Percentiles rank a stretch among this genome's conserved stretches.
phyloP scores from a whole-genome alignment of 1,140 invertebrate species.

The Drosophila orosa region DNA sequence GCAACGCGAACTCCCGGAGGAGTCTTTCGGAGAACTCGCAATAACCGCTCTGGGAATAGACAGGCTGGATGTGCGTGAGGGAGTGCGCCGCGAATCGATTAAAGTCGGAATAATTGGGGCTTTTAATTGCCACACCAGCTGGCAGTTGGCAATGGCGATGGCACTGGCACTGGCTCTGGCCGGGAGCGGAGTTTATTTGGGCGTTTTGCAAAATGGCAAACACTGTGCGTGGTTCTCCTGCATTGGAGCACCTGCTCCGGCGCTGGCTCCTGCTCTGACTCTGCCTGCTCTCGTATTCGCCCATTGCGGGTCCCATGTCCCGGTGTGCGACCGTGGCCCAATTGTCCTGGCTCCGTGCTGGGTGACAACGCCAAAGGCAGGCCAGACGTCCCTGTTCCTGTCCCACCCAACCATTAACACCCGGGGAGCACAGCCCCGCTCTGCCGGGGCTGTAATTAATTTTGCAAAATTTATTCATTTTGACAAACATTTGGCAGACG shows the following conservation, averaged over 20 bases:
- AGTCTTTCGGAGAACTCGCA: constrained; percentile 49
- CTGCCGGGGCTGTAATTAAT: constrained; percentile 65
- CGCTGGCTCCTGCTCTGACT: constrained; percentile 8
- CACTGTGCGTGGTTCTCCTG: constrained; percentile 12
- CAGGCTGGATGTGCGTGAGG: constrained; percentile 44
- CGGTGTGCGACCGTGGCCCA: constrained; percentile 41
- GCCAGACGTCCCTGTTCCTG: constrained; percentile 15
- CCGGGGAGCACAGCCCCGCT: constrained; percentile 8
- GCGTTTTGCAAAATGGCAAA: constrained; percentile 25
- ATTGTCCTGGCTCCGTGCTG: constrained; percentile 56
- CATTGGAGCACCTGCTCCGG: constrained; percentile 24
- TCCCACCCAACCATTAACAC: constrained; percentile 29
- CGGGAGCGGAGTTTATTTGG: constrained; percentile 14
- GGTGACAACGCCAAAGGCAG: constrained; percentile 30
- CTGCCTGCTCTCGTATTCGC: neutral
- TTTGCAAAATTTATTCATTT: constrained; percentile 76
- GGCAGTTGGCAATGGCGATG: constrained; percentile 37
- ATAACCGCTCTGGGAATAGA: constrained; percentile 64
- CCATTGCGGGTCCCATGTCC: constrained; percentile 23
- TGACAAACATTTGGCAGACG: constrained; percentile 64
- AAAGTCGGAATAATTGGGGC: constrained; percentile 67
- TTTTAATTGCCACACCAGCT: constrained; percentile 69
- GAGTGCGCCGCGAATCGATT: constrained; percentile 62
- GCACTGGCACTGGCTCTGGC: constrained; percentile 3
- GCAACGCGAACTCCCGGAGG: constrained; percentile 45